These are phyloP conservation scores for Drosophila quinaria DNA, from an alignment of 2,888 invertebrate genomes.

Conservation along the genomic window DNA sequence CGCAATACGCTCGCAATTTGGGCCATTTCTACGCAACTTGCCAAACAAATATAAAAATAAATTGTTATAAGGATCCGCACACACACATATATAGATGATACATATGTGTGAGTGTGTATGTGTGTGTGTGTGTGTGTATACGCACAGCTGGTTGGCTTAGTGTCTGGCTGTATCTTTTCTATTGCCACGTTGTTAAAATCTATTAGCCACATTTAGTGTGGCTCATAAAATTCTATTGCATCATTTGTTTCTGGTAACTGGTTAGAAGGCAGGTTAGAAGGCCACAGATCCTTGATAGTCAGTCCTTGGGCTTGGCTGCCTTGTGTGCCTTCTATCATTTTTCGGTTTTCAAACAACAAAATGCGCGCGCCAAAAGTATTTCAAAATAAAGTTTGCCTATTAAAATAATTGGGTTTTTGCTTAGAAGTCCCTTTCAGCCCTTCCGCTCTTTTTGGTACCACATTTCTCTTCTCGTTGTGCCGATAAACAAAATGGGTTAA, in stretches of 20 bases:
- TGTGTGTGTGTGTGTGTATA: neutral
- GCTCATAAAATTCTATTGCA: slow-evolving; percentile 82
- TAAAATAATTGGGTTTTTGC: slow-evolving; percentile 66
- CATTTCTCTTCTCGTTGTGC: slow-evolving; percentile 15
- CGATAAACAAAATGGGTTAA: slow-evolving; percentile 78
- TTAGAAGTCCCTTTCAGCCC: neutral
- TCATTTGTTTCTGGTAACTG: slow-evolving; percentile 77
- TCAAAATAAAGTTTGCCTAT: slow-evolving; percentile 74
- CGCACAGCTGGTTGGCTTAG: slow-evolving; percentile 54
- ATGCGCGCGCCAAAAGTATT: slow-evolving; percentile 61
- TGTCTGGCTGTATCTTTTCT: slow-evolving; percentile 77
- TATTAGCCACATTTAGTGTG: slow-evolving; percentile 82
- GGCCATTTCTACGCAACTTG: slow-evolving; percentile 77
- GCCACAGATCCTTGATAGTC: slow-evolving; percentile 21
- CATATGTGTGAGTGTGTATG: slow-evolving; percentile 23
- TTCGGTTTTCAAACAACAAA: slow-evolving; percentile 35
- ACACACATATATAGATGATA: slow-evolving; percentile 25
- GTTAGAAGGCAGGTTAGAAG: slow-evolving; percentile 33
- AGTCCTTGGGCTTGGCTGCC: slow-evolving; percentile 1
- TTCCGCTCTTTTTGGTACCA: neutral
- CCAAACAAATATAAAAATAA: slow-evolving; percentile 81
- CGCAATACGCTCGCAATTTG: slow-evolving; percentile 60
- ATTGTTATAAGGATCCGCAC: slow-evolving; percentile 70
- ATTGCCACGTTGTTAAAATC: slow-evolving; percentile 82
- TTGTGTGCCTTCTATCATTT: slow-evolving; percentile 44